These are phyloP conservation scores for Pyrocephalus nanus DNA, from an alignment of 2,797 vertebrate species.

Conservation along the genomic window DNA sequence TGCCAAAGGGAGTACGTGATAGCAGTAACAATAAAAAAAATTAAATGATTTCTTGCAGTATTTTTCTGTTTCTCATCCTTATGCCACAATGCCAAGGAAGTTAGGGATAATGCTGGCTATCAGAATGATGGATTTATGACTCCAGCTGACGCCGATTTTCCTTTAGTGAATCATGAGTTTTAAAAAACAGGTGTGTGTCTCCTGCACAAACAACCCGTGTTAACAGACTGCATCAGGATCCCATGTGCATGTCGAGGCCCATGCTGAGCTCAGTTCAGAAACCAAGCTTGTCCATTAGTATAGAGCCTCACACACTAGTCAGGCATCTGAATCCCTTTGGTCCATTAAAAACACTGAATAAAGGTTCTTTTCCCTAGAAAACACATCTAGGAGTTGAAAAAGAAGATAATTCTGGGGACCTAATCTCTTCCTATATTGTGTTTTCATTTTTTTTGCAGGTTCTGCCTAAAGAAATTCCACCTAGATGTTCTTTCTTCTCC, in stretches of 20 bases:
- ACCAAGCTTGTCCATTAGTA: neutral
- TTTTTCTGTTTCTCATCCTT: neutral
- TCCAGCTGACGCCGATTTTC: neutral
- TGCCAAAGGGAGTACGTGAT: neutral
- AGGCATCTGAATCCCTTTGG: neutral
- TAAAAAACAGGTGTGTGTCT: neutral
- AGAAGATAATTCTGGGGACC: neutral
- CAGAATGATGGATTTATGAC: constrained; percentile 33
- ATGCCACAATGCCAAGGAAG: neutral
- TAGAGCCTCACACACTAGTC: neutral
- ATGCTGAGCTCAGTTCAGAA: neutral
- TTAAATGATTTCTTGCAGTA: neutral
- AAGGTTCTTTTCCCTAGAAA: neutral
- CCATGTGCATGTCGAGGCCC: neutral
- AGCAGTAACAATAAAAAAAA: neutral
- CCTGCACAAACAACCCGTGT: neutral
- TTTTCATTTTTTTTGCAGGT: neutral
- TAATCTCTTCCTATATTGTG: neutral
- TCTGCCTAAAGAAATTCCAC: neutral
- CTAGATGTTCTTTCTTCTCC: neutral
- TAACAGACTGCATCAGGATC: neutral
- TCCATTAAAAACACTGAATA: neutral
- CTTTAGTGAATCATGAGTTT: constrained; percentile 20
- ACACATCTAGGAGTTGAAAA: neutral
- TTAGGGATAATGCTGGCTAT: neutral